Evolutionary conservation across 1,140 invertebrate genomes (phyloP).

Genomic region (Achatina immaculata): DNA sequence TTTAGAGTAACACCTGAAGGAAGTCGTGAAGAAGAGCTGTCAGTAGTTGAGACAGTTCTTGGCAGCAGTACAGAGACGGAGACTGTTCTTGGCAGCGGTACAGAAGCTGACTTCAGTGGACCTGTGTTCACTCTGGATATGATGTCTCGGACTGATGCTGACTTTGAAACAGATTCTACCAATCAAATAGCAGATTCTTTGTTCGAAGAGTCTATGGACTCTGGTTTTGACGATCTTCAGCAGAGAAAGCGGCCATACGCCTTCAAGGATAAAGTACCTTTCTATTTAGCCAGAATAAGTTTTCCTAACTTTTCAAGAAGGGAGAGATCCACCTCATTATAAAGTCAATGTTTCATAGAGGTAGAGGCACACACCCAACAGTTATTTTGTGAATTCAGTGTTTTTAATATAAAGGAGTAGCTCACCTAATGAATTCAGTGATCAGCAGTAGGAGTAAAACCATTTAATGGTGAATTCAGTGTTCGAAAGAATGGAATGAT

Average conservation of each 20-base stretch:
- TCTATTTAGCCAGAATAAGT: slow-evolving; percentile 8
- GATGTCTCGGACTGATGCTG: not conserved
- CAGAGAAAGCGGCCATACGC: not conserved
- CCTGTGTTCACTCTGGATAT: not conserved
- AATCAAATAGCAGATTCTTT: not conserved
- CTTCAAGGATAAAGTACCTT: not conserved
- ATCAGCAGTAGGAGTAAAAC: no score
- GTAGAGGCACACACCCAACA: no score
- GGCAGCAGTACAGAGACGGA: no score
- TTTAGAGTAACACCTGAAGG: no score
- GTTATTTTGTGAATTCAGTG: no score
- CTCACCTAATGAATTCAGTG: no score
- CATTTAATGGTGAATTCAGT: no score
- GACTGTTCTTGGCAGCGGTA: not conserved
- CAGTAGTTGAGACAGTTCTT: no score
- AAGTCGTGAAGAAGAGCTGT: no score
- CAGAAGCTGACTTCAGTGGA: not conserved
- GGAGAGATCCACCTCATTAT: not conserved
- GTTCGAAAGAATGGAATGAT: no score
- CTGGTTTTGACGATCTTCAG: not conserved
- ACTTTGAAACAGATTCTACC: not conserved
- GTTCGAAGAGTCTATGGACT: not conserved
- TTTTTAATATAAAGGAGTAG: no score
- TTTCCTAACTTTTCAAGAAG: not conserved
- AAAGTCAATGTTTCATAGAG: not conserved